Base-by-base conservation (phyloP, 2,797 vertebrate species). In the Coregonus suidteri region DNA sequence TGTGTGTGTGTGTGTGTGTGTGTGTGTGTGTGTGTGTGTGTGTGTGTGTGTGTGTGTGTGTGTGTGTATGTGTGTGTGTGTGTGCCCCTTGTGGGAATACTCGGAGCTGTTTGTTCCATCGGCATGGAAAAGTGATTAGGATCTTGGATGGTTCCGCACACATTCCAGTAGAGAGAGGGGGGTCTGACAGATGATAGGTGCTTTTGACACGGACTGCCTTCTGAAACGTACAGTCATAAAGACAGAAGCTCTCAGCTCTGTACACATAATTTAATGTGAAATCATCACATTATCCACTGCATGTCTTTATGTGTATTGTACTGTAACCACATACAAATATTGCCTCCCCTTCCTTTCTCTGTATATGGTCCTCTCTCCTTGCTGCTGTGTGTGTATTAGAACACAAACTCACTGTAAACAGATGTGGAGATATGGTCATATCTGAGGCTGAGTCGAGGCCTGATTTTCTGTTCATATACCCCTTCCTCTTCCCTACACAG, bases 1-100 rank as follows among this genome's bases (percentile, higher is more conserved):
- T 54, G 71, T 54, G 20, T 54, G 71, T 72, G 53, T 67, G 65
- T 67, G 65, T 15, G 25, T 59, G 71, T 59, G 72, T 35, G 16
- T 59, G 52, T 59, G 30, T 73, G 71, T 62, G 34, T 73, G 71
- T 65, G 7, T 70, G 37, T 56, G 37, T 69, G 31, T 41, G 14
- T 56, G 54, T 16, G 54, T 15, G 53, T 18, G 54, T 56, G 54
- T 16, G 54, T 56, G 54, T 16, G 54, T 73, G 73, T 59, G 74
- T 71, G 66, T 20, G 3, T 68, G 3, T 20, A 20, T 47, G 6
- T 11, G 54, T 7, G 53, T 15, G 53, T n/a, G 54, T 5, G n/a
- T 16, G 15, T 5, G 54, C 4, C 5, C 56, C 56, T 59, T 59
- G 6, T 5, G 16, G 6, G 16, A 59, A 1, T 59, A 59, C 18